Conservation (phyloP, 1,140 invertebrate genomes). For the Sycobia sp. region DNA sequence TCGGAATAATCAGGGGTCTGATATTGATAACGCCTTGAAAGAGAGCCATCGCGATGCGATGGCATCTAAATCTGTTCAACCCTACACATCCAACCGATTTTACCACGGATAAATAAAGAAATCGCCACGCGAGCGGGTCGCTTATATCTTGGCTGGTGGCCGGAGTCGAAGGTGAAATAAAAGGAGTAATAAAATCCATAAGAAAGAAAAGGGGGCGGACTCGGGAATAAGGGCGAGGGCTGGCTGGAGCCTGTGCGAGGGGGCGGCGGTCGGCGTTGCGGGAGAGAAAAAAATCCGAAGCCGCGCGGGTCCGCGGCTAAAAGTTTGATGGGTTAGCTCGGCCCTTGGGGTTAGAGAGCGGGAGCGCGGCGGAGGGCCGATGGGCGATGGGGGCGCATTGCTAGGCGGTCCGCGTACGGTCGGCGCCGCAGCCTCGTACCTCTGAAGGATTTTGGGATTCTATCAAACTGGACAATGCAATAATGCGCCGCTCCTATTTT, state of each 20-base stretch:
- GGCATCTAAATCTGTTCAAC: no score
- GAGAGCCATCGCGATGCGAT: no score
- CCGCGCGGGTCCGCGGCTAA: slow-evolving; percentile 55
- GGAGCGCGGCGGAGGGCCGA: no score
- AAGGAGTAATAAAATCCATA: slow-evolving; percentile 34
- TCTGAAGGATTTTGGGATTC: slow-evolving; percentile 62
- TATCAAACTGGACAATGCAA: slow-evolving; percentile 64
- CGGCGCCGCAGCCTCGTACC: slow-evolving; percentile 40
- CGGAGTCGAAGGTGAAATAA: slow-evolving; percentile 34
- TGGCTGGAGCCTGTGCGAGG: no score
- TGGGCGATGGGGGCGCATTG: slow-evolving; percentile 48
- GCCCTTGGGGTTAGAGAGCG: slow-evolving; percentile 46
- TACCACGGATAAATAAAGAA: slow-evolving; percentile 35
- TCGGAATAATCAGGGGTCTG: no score
- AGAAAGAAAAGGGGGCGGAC: slow-evolving; percentile 16
- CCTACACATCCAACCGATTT: no score
- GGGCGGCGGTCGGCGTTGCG: slow-evolving; percentile 13
- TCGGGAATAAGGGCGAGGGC: no score
- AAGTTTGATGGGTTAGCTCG: slow-evolving; percentile 61
- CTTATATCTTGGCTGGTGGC: slow-evolving; percentile 7
- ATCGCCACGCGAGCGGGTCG: slow-evolving; percentile 15
- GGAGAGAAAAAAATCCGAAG: slow-evolving; percentile 35
- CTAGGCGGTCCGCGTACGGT: slow-evolving; percentile 49
- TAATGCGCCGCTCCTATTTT: slow-evolving; percentile 51
- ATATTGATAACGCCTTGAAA: no score